A percentile compares a stretch with the other conserved stretches of the same genome.
These are phyloP conservation scores for Plemyria rubiginata DNA, from an alignment of 2,888 invertebrate genomes.

Conservation along the genomic window DNA sequence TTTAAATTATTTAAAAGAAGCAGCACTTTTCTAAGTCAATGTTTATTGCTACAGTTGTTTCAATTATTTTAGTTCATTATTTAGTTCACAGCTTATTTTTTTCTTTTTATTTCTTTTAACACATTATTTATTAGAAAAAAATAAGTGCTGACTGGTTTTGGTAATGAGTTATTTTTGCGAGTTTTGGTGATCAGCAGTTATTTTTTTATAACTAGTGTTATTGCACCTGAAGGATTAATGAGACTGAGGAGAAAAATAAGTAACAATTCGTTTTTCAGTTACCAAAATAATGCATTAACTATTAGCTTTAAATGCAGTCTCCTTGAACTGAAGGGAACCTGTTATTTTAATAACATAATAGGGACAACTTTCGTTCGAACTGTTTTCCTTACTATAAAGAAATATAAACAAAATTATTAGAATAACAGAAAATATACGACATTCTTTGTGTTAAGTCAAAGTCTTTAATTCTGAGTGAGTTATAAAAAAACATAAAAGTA, in stretches of 20 bases:
- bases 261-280: neutral
- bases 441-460: conserved; percentile 17
- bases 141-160: conserved; percentile 51
- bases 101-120: conserved; percentile 57
- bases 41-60: conserved; percentile 49
- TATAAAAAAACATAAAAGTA: conserved; percentile 3
- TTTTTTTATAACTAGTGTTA: conserved; percentile 52
- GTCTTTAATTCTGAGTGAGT: conserved; percentile 14
- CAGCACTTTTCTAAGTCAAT: conserved; percentile 43
- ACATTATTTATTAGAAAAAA: conserved; percentile 60
- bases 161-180: conserved; percentile 3
- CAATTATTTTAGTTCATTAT: conserved; percentile 50
- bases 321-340: conserved; percentile 51
- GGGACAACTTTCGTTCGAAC: conserved; percentile 59
- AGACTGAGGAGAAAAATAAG: conserved; percentile 9
- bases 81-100: conserved; percentile 81
- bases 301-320: conserved; percentile 11
- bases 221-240: conserved; percentile 49
- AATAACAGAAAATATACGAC: conserved; percentile 46
- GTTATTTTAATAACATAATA: conserved; percentile 52
- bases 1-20: conserved; percentile 32
- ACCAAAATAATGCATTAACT: neutral
- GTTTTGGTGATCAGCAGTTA: conserved; percentile 47
- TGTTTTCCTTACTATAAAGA: conserved; percentile 55
- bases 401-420: conserved; percentile 66